These are phyloP conservation scores for Trissolcus brochymenae DNA, from an alignment of 2,888 invertebrate species.

Conservation along the genomic window DNA sequence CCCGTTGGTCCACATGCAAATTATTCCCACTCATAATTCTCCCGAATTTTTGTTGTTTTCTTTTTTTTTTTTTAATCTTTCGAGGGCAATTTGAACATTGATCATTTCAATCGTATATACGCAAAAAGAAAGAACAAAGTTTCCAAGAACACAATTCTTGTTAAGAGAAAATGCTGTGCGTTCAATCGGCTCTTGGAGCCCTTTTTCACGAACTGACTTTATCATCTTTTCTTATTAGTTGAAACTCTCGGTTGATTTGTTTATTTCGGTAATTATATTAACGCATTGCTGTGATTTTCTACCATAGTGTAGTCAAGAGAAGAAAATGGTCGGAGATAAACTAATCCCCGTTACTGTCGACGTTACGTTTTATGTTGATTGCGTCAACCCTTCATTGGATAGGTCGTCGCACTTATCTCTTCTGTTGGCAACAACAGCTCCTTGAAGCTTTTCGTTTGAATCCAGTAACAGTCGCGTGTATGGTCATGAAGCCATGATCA, in stretches of 20 bases:
- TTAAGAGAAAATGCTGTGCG: too few species aligned
- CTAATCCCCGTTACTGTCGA: slow-evolving; percentile 75
- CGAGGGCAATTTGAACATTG: slow-evolving; percentile 68
- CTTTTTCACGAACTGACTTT: too few species aligned
- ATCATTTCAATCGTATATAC: too few species aligned
- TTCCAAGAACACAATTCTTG: too few species aligned
- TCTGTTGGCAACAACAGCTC: slow-evolving; percentile 46
- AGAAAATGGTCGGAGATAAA: slow-evolving; percentile 70
- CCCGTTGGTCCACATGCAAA: slow-evolving; percentile 31
- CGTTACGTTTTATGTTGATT: slow-evolving; percentile 76
- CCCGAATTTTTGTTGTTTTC: too few species aligned
- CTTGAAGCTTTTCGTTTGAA: slow-evolving; percentile 48
- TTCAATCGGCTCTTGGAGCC: too few species aligned
- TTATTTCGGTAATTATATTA: slow-evolving; percentile 47
- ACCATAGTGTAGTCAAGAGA: slow-evolving; percentile 47
- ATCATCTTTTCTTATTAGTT: too few species aligned
- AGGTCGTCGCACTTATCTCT: slow-evolving; percentile 76
- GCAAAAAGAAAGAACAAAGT: too few species aligned
- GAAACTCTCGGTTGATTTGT: slow-evolving; percentile 22
- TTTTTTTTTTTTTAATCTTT: slow-evolving; percentile 53
- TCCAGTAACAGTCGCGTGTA: slow-evolving; percentile 48
- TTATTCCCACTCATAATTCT: slow-evolving; percentile 41
- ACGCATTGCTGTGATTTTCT: slow-evolving; percentile 36
- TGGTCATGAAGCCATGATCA: slow-evolving; percentile 56
- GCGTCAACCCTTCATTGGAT: slow-evolving; percentile 76